Conservation (phyloP, 2,113 vertebrate genomes). For the Macquaria australasica region DNA sequence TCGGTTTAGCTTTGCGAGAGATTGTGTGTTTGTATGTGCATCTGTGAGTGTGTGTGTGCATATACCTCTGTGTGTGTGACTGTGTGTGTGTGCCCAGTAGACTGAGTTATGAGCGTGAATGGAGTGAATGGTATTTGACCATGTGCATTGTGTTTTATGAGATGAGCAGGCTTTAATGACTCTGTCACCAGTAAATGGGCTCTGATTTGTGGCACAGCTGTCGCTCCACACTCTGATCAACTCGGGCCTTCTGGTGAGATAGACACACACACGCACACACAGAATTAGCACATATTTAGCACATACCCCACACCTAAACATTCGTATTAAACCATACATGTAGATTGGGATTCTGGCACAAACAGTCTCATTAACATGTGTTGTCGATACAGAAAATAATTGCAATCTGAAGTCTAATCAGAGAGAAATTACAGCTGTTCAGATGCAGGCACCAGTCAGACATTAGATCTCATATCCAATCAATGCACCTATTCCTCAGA, state of each 20-base stretch:
- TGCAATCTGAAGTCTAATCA: slow-evolving; percentile 71
- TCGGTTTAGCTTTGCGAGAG: slow-evolving; percentile 58
- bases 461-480: slow-evolving; percentile 68
- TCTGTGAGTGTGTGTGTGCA: slow-evolving; percentile 30
- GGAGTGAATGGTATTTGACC: slow-evolving; percentile 75
- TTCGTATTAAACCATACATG: slow-evolving; percentile 45
- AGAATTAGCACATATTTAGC: slow-evolving; percentile 27
- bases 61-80: slow-evolving; percentile 14
- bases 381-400: slow-evolving; percentile 68
- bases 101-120: slow-evolving; percentile 74
- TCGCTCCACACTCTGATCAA: slow-evolving; percentile 75
- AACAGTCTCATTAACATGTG: slow-evolving; percentile 62
- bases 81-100: slow-evolving; percentile 49
- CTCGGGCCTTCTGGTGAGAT: slow-evolving; percentile 63
- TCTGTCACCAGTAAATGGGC: slow-evolving; percentile 84
- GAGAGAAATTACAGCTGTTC: slow-evolving; percentile 68
- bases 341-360: slow-evolving; percentile 65
- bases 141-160: slow-evolving; percentile 80
- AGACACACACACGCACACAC: slow-evolving; percentile 40
- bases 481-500: slow-evolving; percentile 66
- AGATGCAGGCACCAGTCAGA: slow-evolving; percentile 60
- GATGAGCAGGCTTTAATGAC: slow-evolving; percentile 84
- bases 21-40: slow-evolving; percentile 38
- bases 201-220: slow-evolving; percentile 84
- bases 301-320: slow-evolving; percentile 45